Conservation (phyloP, 2,113 vertebrate species). For the Tenrec ecaudatus region DNA sequence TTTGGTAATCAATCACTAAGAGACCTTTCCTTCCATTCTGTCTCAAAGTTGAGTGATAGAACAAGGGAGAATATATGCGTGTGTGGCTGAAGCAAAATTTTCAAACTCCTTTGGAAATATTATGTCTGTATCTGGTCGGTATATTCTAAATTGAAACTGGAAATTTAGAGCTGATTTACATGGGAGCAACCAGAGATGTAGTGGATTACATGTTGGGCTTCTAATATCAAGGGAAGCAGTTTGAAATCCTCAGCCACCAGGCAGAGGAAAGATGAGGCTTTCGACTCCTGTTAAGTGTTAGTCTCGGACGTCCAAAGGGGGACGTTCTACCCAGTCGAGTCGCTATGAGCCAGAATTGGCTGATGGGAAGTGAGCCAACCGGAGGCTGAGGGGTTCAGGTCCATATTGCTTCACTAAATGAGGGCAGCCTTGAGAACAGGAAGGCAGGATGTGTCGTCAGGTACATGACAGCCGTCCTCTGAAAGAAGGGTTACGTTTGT, state of each 20-base stretch:
- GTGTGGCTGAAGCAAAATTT: neutral
- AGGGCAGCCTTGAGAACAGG: neutral
- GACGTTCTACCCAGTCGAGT: too few relatives aligned
- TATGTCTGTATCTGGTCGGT: neutral
- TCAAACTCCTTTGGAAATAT: neutral
- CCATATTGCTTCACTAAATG: neutral
- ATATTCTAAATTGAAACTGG: neutral
- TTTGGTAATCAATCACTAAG: neutral
- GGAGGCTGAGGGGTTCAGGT: too few relatives aligned
- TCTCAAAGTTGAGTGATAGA: neutral
- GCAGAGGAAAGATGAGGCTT: too few relatives aligned
- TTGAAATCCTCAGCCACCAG: too few relatives aligned
- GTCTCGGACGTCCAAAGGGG: too few relatives aligned
- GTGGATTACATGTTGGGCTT: too few relatives aligned
- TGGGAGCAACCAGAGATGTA: neutral
- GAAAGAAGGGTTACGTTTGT: neutral
- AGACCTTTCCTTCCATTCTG: neutral
- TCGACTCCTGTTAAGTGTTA: too few relatives aligned
- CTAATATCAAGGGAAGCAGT: too few relatives aligned
- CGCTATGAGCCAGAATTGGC: too few relatives aligned
- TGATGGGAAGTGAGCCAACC: too few relatives aligned
- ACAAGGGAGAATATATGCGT: neutral
- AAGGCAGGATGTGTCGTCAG: neutral
- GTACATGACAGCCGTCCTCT: neutral
- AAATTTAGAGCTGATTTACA: constrained; percentile 16